Percentiles rank a stretch among this genome's conserved stretches.
Evolutionary conservation across 1,140 invertebrate genomes (phyloP).

Genomic region (Penaeus chinensis): DNA sequence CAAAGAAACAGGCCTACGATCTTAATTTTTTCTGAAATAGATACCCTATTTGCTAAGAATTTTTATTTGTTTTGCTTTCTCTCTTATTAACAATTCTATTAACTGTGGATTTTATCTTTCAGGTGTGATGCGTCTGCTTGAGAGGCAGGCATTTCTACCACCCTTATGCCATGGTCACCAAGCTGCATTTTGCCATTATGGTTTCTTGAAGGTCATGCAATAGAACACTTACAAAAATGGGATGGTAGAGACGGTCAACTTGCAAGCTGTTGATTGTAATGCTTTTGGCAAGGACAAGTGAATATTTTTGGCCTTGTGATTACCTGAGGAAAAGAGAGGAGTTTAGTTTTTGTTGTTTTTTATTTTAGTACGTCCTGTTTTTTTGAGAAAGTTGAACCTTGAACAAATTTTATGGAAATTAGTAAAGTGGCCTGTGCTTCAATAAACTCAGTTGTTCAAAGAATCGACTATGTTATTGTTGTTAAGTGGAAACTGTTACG

Average conservation of each 20-base stretch:
- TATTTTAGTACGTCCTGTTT: no score
- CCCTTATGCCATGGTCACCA: constrained; percentile 26
- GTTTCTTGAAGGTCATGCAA: constrained; percentile 19
- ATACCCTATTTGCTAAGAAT: background rate
- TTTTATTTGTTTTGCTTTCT: background rate
- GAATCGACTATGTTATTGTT: no score
- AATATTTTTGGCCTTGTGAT: no score
- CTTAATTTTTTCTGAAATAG: background rate
- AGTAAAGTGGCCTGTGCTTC: no score
- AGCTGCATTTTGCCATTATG: constrained; percentile 31
- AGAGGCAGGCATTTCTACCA: background rate
- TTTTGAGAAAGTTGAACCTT: no score
- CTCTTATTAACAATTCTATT: background rate
- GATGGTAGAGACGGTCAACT: background rate
- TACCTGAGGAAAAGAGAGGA: no score
- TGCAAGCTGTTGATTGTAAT: background rate
- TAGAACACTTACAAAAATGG: background rate
- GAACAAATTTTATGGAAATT: no score
- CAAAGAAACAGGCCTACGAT: no score
- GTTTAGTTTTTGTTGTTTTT: no score
- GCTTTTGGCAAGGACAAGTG: background rate
- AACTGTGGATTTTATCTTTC: background rate
- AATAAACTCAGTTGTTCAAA: no score
- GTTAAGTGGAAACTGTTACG: no score
- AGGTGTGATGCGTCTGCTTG: constrained; percentile 39